Evolutionary conservation across 2,797 vertebrate species (phyloP), one percentile per base, ranked within the genome.

Genomic region (Sebastes matsubarae): DNA sequence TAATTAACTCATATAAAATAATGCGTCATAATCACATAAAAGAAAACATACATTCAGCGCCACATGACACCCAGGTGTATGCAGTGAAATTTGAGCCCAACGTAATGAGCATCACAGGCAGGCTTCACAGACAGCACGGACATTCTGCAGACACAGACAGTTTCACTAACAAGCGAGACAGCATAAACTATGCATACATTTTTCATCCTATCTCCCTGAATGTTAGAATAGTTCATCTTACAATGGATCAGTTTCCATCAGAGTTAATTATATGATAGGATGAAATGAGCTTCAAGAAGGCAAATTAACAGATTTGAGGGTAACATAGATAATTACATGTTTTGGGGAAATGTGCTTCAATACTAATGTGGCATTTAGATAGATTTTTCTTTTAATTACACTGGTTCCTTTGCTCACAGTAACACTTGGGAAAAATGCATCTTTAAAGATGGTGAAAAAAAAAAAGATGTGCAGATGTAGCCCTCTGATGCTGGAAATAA

Each of bases 231-330:
- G 73, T 79, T 77, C 18, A 79, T 77, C 59, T 82, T 46, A 81
- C 69, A 70, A 60, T 50, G 46, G 75, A 67, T 83, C 55, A 20
- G 69, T 86, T 83, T 83, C 46, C 46, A 50, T 50, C 70, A 68
- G 30, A 78, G 66, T 77, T 82, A 90, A 92, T 90, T 86, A 89
- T 69, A 82, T 69, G 24, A 88, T 81, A 54, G 67, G 71, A 72
- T 65, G 25, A 78, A 89, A 86, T 82, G 65, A 81, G 77, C 66
- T 89, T 84, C 72, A 80, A 84, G 72, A 89, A 79, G 78, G 73
- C 65, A 84, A 86, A 89, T 91, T 77, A 90, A 79, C 5, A 1
- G 71, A 81, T 86, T 80, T 80, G 67, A 77, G 66, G 16, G 65
- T 77, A 82, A 86, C 38, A 22, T 20, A 57, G 81, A 75, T 89